Base-by-base conservation (phyloP, 2,888 invertebrate genomes). In the Chamaedrilus cognettii region DNA sequence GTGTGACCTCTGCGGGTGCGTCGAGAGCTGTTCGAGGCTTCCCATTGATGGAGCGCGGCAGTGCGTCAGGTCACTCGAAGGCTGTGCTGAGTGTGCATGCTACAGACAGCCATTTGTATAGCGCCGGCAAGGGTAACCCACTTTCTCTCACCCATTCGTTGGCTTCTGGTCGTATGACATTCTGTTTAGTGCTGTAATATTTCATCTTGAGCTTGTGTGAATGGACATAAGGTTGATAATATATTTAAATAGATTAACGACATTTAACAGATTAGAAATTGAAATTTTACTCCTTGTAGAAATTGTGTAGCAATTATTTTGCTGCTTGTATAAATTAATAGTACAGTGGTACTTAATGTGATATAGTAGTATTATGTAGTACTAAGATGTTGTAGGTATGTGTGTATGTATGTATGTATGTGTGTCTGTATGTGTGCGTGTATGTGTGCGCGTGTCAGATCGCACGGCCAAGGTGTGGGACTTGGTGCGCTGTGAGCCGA, bases 401-500 rank as follows among this genome's bases (percentile, higher is more conserved):
- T 42, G 42, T 42, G 19, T 42, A 42, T 11, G 7, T 42, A 42
- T 42, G 7, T 42, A 7, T 42, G 7, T 42, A 11, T 42, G 7
- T n/a, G n/a, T n/a, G n/a, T n/a, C n/a, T n/a, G n/a, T n/a, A n/a
- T n/a, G n/a, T n/a, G n/a, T n/a, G n/a, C 7, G 19, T 11, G 19
- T 42, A 19, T 42, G n/a, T 42, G 42, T 11, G 11, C 19, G 42
- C 42, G 19, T 42, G 7, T 19, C 69, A 74, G 92, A 93, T 85
- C 89, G 92, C 65, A 91, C 91, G 4, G 92, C 92, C 0, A 93
- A 93, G 81, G 88, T 92, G 42, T 94, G 94, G 93, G 94, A 94
- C 84, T 85, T 94, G 78, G 87, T 88, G 73, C 89, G 89, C 2
- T 90, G 91, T 60, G 87, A 87, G 51, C 91, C 92, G 81, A 86